Base-by-base conservation (phyloP, 2,113 vertebrate genomes). In the Speoplatyrhinus poulsoni region DNA sequence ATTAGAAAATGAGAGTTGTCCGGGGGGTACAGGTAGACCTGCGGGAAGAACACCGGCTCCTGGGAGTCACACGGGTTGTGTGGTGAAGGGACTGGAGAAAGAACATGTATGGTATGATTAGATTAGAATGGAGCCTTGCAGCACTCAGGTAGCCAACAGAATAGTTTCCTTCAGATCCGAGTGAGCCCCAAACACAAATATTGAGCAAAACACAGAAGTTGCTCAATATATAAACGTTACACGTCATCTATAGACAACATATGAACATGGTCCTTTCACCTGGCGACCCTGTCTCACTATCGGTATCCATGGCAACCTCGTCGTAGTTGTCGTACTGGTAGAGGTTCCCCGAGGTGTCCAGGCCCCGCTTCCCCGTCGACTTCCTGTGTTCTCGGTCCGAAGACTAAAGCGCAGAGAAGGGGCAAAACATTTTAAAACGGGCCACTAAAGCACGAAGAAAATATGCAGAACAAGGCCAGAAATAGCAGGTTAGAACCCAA, bases 301-400 rank as follows among this genome's bases (percentile, higher is more conserved):
- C 98, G 5, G 97, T 98, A 77, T 99, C 98, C 98, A 99, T 99
- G 41, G 97, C 97, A 61, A 99, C 98, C 91, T 99, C 96, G 47
- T 99, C 98, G 0, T 99, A 99, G 90, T 99, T 99, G 85, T 99
- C 98, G 71, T 99, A 98, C 59, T 99, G 98, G 90, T 98, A 99
- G 64, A 99, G 95, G 59, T 95, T 94, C 68, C 95, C 96, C 8
- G 95, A 94, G 61, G 90, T 83, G 65, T 99, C 97, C 69, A 93
- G 82, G 65, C 93, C 62, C 1, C 83, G 94, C 62, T 96, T 98
- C 60, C 95, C 93, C 49, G 93, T 83, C 16, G 93, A 94, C 80
- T 96, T 93, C 75, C 95, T 95, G 88, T 95, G 90, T 46, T 99
- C 97, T 0, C 87, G 84, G 72, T 98, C 97, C 87, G 91, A 93